phyloP scores from a whole-genome alignment of 2,888 invertebrate species.

The Archips crataeganus region DNA sequence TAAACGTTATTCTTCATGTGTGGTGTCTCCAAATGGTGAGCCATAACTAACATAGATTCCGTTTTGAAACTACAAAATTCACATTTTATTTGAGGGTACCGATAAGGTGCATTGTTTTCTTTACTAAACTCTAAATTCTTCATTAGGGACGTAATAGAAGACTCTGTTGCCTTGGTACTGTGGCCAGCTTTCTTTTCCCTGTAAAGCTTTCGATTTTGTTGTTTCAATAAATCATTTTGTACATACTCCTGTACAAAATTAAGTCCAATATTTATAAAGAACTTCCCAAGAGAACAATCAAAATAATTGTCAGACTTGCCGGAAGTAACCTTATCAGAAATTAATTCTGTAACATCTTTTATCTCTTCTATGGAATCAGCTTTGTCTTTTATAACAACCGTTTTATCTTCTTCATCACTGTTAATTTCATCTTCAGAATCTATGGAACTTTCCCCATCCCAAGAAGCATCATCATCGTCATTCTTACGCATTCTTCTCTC shows the following conservation, averaged over 20 bases:
- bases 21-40: constrained; percentile 95
- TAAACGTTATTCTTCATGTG: constrained; percentile 95
- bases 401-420: constrained; percentile 72
- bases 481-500: constrained; percentile 62
- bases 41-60: constrained; percentile 93
- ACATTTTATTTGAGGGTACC: constrained; percentile 92
- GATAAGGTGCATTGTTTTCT: constrained; percentile 93
- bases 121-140: constrained; percentile 95
- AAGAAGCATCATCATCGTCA: constrained; percentile 85
- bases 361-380: constrained; percentile 81
- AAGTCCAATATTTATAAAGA: constrained; percentile 96
- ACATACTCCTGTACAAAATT: constrained; percentile 97
- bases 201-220: constrained; percentile 94
- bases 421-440: constrained; percentile 81
- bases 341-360: constrained; percentile 75
- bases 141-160: constrained; percentile 92
- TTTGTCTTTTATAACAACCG: constrained; percentile 83
- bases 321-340: constrained; percentile 60
- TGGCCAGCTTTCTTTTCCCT: constrained; percentile 87
- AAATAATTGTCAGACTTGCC: constrained; percentile 90
- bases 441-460: constrained; percentile 83
- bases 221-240: constrained; percentile 95
- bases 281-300: constrained; percentile 94
- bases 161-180: constrained; percentile 89
- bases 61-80: constrained; percentile 96